Conservation (phyloP, 2,888 invertebrate genomes). For the Napeogenes inachia region DNA sequence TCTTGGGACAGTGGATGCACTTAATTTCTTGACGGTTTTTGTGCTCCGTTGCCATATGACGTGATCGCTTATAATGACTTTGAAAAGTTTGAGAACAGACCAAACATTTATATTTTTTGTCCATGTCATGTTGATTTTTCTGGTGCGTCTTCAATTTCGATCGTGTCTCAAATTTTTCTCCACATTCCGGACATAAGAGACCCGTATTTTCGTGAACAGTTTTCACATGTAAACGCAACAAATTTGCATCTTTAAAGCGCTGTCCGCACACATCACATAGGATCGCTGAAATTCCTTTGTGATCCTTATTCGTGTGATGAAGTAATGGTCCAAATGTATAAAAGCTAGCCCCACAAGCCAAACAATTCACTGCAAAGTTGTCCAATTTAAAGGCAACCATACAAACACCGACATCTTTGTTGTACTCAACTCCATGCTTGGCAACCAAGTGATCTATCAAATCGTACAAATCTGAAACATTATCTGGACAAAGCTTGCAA, state of each 20-base stretch:
- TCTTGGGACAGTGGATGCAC: constrained; percentile 66
- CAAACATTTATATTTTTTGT: constrained; percentile 73
- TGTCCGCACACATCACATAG: constrained; percentile 68
- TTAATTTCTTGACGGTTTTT: constrained; percentile 62
- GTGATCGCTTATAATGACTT: constrained; percentile 61
- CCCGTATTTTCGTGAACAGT: constrained; percentile 59
- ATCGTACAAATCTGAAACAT: constrained; percentile 53
- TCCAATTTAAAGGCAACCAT: constrained; percentile 66
- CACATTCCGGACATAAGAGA: constrained; percentile 60
- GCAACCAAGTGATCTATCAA: constrained; percentile 59
- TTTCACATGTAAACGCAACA: constrained; percentile 58
- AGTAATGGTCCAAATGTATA: constrained; percentile 64
- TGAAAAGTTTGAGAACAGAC: constrained; percentile 60
- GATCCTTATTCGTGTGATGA: constrained; percentile 66
- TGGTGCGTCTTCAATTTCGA: constrained; percentile 71
- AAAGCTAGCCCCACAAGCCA: constrained; percentile 58
- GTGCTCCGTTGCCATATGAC: constrained; percentile 65
- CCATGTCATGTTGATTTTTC: constrained; percentile 59
- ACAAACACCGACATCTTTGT: constrained; percentile 62
- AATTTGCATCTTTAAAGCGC: constrained; percentile 58
- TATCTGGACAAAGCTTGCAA: constrained; percentile 56
- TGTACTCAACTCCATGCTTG: constrained; percentile 52
- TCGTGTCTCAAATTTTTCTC: constrained; percentile 69
- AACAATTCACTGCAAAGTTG: constrained; percentile 55
- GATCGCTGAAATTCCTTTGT: constrained; percentile 63